Base-by-base conservation (phyloP, 1,140 invertebrate species). In the Leptinotarsa texana region DNA sequence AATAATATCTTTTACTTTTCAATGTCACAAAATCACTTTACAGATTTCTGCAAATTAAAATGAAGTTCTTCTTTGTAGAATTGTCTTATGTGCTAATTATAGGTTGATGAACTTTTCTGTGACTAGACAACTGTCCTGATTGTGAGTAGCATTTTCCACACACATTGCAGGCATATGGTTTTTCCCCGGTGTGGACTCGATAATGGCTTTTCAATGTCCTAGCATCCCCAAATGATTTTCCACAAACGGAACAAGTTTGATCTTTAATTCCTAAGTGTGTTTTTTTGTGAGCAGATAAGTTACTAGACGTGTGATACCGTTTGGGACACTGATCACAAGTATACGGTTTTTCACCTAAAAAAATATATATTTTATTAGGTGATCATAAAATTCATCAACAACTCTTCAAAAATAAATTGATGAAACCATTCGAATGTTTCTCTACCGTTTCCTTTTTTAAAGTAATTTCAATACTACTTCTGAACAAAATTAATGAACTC, bases 321-420 rank as follows among this genome's bases (percentile, higher is more conserved):
- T 87, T 87, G 2, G 84, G 84, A 74, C 88, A 89, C 81, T 87
- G 83, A 42, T 87, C 86, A 78, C 88, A 89, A 83, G 85, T 83
- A 69, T 88, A 89, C 47, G 85, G 83, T 67, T 87, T 79, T 86
- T 88, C 71, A 22, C 83, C 83, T 81, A 24, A 70, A 80, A 73
- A 77, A 42, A 74, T 4, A 80, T 17, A 69, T 1, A 27, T 6
- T 6, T 33, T 33, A 11, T 65, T 17, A 17, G 21, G 22, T 27
- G 48, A 67, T 42, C 33, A 42, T 42, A 11, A 42, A 42, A 42
- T 42, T 6, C 3, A 42, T 42, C 11, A 42, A 42, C 8, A 42
- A 42, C 11, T 42, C 8, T 11, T 42, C 8, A 42, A 42, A 42
- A 8, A 11, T 11, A 42, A 11, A 11, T 42, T 11, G 33, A 42